Base-by-base conservation (phyloP, 1,140 invertebrate genomes). In the Hyles vespertilio region DNA sequence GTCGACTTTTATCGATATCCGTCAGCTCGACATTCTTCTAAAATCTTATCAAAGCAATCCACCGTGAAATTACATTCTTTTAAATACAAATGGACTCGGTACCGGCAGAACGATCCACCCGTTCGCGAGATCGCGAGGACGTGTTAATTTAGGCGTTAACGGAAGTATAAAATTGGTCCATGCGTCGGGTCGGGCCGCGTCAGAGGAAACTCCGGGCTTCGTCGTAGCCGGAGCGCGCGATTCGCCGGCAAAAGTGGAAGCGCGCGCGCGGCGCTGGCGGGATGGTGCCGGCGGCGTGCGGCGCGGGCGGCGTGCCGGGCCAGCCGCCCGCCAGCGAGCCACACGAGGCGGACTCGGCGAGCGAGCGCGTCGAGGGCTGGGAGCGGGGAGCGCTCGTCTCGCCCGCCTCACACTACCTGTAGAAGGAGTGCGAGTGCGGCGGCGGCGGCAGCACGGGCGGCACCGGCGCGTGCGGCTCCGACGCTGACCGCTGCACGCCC, bases 401-500 rank as follows among this genome's bases (percentile, higher is more conserved):
- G 82, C 81, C 74, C 75, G 80, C 83, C 82, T 84, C 83, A 80
- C 83, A 86, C 83, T 88, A 82, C 80, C 86, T 86, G 73, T 90
- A 87, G 71, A 90, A 90, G 40, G 89, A 90, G 70, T 89, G 87
- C 50, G 86, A 89, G 73, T 90, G 89, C 59, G 89, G 89, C 3
- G 88, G 88, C 40, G 90, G 87, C 7, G 84, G 87, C 67, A 88
- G 81, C 33, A 73, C 87, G 34, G 75, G 85, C 59, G 78, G 84
- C 50, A 89, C 81, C 3, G 90, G 91, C 12, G 91, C 90, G 65
- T 92, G 91, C 6, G 91, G 91, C 70, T 92, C 91, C 63, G 91
- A 92, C 33, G 91, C 91, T 22, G 92, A 92, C 5, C 92, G 83
- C 69, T 92, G 92, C n/a, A 92, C 90, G 55, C 91, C 81, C 3